Conservation (phyloP, 2,888 invertebrate species). For the Apotomis capreana region DNA sequence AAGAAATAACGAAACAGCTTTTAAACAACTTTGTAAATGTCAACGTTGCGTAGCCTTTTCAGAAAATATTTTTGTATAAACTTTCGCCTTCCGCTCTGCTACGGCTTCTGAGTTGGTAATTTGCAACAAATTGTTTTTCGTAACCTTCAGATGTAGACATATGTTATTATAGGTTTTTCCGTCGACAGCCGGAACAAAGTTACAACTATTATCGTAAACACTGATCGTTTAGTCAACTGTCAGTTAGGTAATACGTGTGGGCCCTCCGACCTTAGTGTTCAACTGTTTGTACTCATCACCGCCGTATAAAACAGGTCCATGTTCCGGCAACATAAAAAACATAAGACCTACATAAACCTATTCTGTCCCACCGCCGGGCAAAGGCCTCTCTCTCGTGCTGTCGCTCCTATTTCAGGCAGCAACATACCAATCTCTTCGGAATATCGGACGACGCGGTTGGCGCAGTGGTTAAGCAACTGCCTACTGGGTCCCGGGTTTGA, state of each 20-base stretch:
- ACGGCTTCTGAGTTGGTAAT: background rate
- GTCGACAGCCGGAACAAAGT: conserved; percentile 21
- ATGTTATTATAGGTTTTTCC: conserved; percentile 1
- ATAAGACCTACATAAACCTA: background rate
- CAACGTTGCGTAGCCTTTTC: background rate
- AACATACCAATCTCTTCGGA: no score
- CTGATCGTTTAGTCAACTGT: conserved; percentile 24
- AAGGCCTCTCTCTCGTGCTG: no score
- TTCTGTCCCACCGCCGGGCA: no score
- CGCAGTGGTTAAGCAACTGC: no score
- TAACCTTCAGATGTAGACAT: background rate
- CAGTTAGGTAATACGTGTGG: conserved; percentile 43
- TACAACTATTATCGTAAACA: conserved; percentile 29
- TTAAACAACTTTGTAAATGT: background rate
- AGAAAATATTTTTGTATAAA: background rate
- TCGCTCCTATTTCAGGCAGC: no score
- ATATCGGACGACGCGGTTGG: no score
- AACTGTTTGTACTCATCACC: conserved; percentile 63
- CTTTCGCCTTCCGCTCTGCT: background rate
- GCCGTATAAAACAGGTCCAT: conserved; percentile 67
- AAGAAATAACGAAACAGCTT: background rate
- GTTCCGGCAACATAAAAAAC: conserved; percentile 55
- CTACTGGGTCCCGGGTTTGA: no score
- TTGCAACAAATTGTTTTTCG: background rate
- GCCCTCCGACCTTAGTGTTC: conserved; percentile 58